Base-by-base conservation (phyloP, 2,797 vertebrate genomes). In the Mus minutoides region DNA sequence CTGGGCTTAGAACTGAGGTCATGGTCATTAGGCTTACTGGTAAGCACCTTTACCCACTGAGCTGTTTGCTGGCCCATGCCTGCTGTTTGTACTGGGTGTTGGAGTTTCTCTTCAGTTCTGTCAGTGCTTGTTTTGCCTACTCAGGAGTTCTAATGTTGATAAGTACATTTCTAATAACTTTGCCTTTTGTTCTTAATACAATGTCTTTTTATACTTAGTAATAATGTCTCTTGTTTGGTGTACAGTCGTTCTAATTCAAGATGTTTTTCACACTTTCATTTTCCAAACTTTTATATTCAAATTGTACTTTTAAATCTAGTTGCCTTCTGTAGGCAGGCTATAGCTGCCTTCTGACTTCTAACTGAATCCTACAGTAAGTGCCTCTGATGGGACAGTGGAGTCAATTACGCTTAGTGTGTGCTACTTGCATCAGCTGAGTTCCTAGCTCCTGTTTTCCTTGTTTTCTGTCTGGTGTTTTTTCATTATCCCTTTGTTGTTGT, bases 161-260 rank as follows among this genome's bases (percentile, higher is more conserved):
- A 3, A n/a, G 11, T 49, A n/a, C 90, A 9, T 92, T 69, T 93
- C 54, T 67, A 62, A 19, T 83, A 87, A 24, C 69, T n/a, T 62
- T 26, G 69, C 40, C 37, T 94, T 80, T 90, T 37, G n/a, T 88
- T 90, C 34, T 91, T 91, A 91, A 58, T 93, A 87, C 96, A 93
- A 77, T 85, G 6, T 62, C 16, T 64, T 49, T 86, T 79, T 84
- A n/a, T 92, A n/a, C 75, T 80, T 92, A 40, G 4, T 64, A 85
- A 91, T 17, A 34, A 52, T 89, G 71, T 54, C 78, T 92, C 31
- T 92, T 95, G 46, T 88, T 22, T 76, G n/a, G 52, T 80, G 3
- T 17, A 54, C 2, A 89, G 21, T 46, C 31, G 56, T 58, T 92
- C 46, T 46, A 60, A n/a, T n/a, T 86, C 89, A 90, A 67, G 62